Evolutionary conservation across 92 coral and sea anemone species (phyloP).

Genomic region (Palythoa grandiflora): DNA sequence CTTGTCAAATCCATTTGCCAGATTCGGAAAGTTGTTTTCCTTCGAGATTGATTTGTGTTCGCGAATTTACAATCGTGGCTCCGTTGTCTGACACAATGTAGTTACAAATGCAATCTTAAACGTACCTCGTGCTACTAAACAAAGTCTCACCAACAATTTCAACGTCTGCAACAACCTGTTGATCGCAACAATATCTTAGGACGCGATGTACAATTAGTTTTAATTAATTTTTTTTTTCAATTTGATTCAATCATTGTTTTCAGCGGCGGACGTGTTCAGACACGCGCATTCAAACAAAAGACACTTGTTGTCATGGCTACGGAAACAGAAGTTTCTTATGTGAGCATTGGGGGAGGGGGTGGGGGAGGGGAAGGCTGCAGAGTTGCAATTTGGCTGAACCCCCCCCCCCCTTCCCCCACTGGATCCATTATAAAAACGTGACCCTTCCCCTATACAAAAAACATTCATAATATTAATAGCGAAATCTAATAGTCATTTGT

Average conservation of each 20-base stretch:
- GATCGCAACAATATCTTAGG: background rate
- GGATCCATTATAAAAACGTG: too few relatives aligned
- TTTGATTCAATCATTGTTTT: background rate
- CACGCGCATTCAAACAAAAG: slow-evolving; percentile 51
- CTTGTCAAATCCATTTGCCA: slow-evolving; percentile 16
- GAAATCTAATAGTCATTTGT: too few relatives aligned
- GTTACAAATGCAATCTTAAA: background rate
- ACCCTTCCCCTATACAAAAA: too few relatives aligned
- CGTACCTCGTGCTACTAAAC: background rate
- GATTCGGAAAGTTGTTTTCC: background rate
- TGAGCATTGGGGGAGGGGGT: too few relatives aligned
- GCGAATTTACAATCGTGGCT: background rate
- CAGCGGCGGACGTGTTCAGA: slow-evolving; percentile 48
- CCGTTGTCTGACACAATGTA: background rate
- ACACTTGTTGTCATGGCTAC: slow-evolving; percentile 30
- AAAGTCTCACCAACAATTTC: background rate
- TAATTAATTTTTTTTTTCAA: too few relatives aligned
- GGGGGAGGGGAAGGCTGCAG: too few relatives aligned
- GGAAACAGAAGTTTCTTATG: background rate
- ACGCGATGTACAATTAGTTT: background rate
- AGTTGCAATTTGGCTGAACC: too few relatives aligned
- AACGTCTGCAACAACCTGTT: slow-evolving; percentile 7
- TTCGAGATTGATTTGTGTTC: background rate
- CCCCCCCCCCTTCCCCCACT: too few relatives aligned
- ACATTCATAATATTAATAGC: too few relatives aligned